Evolutionary conservation across 2,113 vertebrate genomes (phyloP).

Genomic region (Odontophorus gujanensis): DNA sequence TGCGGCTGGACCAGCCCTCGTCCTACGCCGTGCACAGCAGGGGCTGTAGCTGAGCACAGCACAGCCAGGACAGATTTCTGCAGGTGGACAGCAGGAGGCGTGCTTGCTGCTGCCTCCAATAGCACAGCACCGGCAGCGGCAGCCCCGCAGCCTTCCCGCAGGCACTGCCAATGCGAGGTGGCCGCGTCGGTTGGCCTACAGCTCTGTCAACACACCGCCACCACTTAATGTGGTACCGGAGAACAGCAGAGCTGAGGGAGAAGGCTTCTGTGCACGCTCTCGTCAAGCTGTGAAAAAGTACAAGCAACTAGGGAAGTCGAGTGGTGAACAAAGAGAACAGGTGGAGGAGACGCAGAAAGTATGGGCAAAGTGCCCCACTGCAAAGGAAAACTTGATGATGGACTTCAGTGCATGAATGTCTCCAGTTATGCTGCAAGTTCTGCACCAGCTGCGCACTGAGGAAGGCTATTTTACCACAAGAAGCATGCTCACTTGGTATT

Average conservation of each 20-base stretch:
- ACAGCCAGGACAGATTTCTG: not conserved
- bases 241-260: not conserved
- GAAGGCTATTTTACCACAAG: not conserved
- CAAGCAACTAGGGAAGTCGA: not conserved
- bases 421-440: not conserved
- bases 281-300: not conserved
- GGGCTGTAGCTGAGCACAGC: rapidly evolving
- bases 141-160: not conserved
- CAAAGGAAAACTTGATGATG: not conserved
- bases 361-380: not conserved
- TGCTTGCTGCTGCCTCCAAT: not conserved
- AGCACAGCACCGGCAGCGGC: not conserved
- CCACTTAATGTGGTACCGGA: too few relatives aligned
- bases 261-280: not conserved
- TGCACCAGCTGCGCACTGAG: not conserved
- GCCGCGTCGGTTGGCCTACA: not conserved
- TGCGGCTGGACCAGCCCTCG: not conserved
- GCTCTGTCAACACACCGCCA: not conserved
- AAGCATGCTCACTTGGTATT: not conserved
- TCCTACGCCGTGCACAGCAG: not conserved
- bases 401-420: not conserved
- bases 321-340: not conserved
- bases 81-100: not conserved
- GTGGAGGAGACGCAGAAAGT: not conserved
- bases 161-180: not conserved